Evolutionary conservation across 2,888 invertebrate species (phyloP).

Genomic region (Protonemura montana): DNA sequence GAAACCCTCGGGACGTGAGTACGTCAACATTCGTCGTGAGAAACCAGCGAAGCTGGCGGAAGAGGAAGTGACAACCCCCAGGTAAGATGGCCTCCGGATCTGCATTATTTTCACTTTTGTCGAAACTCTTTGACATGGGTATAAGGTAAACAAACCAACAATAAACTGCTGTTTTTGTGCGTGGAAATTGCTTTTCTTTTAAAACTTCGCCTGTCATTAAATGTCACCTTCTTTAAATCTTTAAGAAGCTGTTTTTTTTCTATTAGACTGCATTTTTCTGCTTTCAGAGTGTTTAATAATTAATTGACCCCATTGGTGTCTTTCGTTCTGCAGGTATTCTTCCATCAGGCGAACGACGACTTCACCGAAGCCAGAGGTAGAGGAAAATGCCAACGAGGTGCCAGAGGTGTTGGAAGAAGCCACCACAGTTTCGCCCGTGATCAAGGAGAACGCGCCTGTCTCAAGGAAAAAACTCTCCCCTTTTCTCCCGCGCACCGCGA

Average conservation of each 20-base stretch:
- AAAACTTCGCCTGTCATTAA: no score
- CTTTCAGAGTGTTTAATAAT: no score
- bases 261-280: no score
- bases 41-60: constrained; percentile 58
- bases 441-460: constrained; percentile 19
- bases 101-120: constrained; percentile 43
- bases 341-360: constrained; percentile 53
- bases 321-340: constrained; percentile 57
- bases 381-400: constrained; percentile 49
- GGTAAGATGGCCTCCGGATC: constrained; percentile 57
- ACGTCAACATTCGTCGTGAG: constrained; percentile 71
- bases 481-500: constrained; percentile 27
- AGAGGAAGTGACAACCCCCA: constrained; percentile 59
- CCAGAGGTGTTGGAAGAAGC: constrained; percentile 7
- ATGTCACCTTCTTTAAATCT: no score
- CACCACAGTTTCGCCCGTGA: not conserved
- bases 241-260: no score
- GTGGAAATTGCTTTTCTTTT: no score
- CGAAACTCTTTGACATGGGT: no score
- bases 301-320: no score
- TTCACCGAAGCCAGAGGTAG: constrained; percentile 43
- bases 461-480: constrained; percentile 22
- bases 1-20: constrained; percentile 60
- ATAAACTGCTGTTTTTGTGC: no score
- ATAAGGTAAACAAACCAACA: no score